A percentile compares a stretch with the other conserved stretches of the same genome.
These are phyloP conservation scores for Acestrorhynchus altus DNA, from an alignment of 2,797 vertebrate genomes.

Conservation along the genomic window DNA sequence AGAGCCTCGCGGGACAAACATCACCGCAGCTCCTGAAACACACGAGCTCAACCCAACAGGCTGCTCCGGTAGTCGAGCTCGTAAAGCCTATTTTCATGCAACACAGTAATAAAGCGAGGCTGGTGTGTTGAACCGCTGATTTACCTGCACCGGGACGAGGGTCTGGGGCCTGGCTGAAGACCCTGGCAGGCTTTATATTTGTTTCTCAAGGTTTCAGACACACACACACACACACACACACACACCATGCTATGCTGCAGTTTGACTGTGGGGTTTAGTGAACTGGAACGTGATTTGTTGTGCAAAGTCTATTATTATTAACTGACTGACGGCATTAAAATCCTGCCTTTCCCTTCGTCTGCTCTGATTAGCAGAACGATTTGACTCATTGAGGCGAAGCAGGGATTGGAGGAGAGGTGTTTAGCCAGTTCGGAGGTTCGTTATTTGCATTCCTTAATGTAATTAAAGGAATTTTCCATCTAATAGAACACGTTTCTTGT, in stretches of 20 bases:
- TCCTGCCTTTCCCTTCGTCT: constrained; percentile 1
- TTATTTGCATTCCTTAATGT: constrained; percentile 10
- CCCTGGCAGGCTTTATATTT: constrained; percentile 30
- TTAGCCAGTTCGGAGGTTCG: not conserved
- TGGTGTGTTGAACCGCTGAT: constrained; percentile 43
- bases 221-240: constrained; percentile 16
- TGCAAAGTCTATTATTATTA: constrained; percentile 9
- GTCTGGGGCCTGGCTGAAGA: constrained; percentile 17
- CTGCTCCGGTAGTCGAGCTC: not conserved
- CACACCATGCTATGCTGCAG: not conserved
- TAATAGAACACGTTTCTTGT: not conserved
- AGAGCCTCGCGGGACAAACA: constrained; percentile 16
- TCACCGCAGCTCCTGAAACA: constrained; percentile 34
- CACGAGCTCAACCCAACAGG: not conserved
- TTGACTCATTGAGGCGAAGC: constrained; percentile 5
- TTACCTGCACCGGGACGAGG: constrained; percentile 18
- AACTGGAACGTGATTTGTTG: constrained; percentile 10
- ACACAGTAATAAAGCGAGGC: constrained; percentile 14
- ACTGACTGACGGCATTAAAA: not conserved
- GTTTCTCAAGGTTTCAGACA: constrained; percentile 36
- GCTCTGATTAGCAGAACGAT: constrained; percentile 15
- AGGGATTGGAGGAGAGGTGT: constrained; percentile 14
- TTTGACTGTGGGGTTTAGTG: not conserved
- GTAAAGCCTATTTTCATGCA: constrained; percentile 12
- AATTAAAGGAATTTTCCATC: constrained; percentile 3